Evolutionary conservation across 2,797 vertebrate species (phyloP).

Genomic region (Diplodus sargus): DNA sequence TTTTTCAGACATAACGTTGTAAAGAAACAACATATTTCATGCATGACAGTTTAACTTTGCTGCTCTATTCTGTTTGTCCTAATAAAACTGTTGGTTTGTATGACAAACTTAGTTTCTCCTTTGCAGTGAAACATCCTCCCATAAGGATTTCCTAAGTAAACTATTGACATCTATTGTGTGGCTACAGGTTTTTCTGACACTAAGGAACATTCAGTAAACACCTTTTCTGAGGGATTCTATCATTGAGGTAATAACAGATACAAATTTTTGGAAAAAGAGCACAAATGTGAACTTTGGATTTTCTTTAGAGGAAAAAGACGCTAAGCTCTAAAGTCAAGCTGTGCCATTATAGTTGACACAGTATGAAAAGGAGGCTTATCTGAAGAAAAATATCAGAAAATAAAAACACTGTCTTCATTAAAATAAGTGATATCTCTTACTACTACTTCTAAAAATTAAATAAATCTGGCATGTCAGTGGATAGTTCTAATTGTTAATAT

Average conservation of each 20-base stretch:
- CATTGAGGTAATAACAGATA: constrained; percentile 71
- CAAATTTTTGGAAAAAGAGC: constrained; percentile 38
- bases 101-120: constrained; percentile 5
- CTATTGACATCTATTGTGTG: constrained; percentile 59
- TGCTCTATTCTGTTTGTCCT: background rate
- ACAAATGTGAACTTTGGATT: constrained; percentile 68
- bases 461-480: constrained; percentile 20
- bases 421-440: constrained; percentile 44
- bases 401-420: constrained; percentile 51
- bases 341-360: constrained; percentile 50
- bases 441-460: constrained; percentile 27
- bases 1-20: background rate
- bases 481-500: constrained; percentile 31
- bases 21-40: constrained; percentile 3
- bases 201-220: constrained; percentile 69
- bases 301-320: constrained; percentile 52
- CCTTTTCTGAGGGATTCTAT: constrained; percentile 55
- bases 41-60: constrained; percentile 9
- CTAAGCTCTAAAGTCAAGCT: constrained; percentile 46
- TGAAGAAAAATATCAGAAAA: constrained; percentile 43
- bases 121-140: constrained; percentile 21
- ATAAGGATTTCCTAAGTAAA: constrained; percentile 34
- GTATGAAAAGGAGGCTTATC: constrained; percentile 29
- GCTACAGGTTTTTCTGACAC: constrained; percentile 44
- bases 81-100: constrained; percentile 21